Percentiles rank a stretch among this genome's conserved stretches.
Conservation (phyloP, 2,113 vertebrate species). For the Okapia johnstoni region DNA sequence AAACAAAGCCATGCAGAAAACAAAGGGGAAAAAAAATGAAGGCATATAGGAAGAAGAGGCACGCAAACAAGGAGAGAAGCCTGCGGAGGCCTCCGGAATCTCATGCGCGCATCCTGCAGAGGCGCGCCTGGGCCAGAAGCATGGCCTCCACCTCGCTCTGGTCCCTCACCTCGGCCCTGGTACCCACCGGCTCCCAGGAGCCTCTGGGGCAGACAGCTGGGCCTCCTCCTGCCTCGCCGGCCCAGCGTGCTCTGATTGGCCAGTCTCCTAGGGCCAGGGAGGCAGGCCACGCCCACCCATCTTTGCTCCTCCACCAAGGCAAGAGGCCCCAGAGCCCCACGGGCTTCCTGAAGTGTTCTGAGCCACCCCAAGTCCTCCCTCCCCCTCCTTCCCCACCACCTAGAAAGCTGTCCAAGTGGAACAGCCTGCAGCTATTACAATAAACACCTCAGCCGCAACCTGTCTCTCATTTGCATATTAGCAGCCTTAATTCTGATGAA, state of each 20-base stretch:
- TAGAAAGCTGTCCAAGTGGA: conserved; percentile 88
- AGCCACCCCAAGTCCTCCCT: conserved; percentile 24
- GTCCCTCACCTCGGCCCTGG: neutral
- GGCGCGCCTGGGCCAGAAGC: neutral
- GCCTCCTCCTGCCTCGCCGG: neutral
- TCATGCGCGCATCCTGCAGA: neutral
- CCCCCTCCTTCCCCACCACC: conserved; percentile 50
- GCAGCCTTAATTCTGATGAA: conserved; percentile 91
- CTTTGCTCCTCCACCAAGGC: neutral
- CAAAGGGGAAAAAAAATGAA: neutral
- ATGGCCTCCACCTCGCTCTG: neutral
- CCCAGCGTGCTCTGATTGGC: conserved; percentile 37
- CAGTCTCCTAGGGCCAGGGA: neutral
- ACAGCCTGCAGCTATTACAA: conserved; percentile 94
- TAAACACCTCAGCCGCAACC: conserved; percentile 97
- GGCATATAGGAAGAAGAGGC: neutral
- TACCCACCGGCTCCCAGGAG: neutral
- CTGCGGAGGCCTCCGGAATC: neutral
- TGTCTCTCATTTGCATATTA: conserved; percentile 93
- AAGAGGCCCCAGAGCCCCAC: neutral
- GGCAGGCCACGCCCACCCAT: conserved; percentile 7
- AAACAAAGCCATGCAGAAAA: conserved; percentile 34
- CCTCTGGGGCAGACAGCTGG: neutral
- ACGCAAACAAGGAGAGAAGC: neutral
- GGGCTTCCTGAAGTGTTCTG: neutral